Evolutionary conservation across 2,888 invertebrate species (phyloP), one percentile per base, ranked within the genome.

Genomic region (Drosophila ustulata): DNA sequence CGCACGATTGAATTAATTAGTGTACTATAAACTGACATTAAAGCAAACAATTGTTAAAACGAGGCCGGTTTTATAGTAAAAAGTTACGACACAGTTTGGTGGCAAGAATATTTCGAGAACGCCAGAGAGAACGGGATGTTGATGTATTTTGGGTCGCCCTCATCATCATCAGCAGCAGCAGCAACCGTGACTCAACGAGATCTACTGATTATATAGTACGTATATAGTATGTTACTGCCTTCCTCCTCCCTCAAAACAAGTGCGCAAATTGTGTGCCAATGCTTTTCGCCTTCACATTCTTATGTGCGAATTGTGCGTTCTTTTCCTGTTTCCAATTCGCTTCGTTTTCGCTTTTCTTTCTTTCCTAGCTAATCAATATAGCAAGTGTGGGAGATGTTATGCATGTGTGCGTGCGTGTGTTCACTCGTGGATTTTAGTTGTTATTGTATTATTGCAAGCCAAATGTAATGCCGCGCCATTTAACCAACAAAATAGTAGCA

Each of bases 111-210:
- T 71, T 8, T 8, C 18, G 18, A 8, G 28, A 34, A 3, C 25
- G 37, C 51, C 34, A 1, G 2, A 18, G 18, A 18, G 7, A 18
- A 7, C 32, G 26, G 4, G 34, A 37, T 37, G 34, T n/a, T 53
- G 9, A 47, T 25, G 28, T 6, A 34, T 43, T 69, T 34, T 39
- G 11, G 32, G 18, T 30, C 41, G 59, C 67, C 67, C 59, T 62
- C 67, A 72, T 55, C 64, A 32, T 30, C 30, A 30, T 30, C 18
- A 18, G 18, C 18, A 18, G 18, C 18, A 18, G 41, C 39, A 51
- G 8, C 50, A 62, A 63, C 75, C 61, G 61, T 78, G 74, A 75
- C 74, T 78, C 75, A 75, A 75, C 62, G 39, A 75, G 74, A 75
- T 75, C 51, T 34, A n/a, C 43, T 55, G 69, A 75, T 75, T 70